Evolutionary conservation across 2,888 invertebrate genomes (phyloP).

Genomic region (Salpingus planirostris): DNA sequence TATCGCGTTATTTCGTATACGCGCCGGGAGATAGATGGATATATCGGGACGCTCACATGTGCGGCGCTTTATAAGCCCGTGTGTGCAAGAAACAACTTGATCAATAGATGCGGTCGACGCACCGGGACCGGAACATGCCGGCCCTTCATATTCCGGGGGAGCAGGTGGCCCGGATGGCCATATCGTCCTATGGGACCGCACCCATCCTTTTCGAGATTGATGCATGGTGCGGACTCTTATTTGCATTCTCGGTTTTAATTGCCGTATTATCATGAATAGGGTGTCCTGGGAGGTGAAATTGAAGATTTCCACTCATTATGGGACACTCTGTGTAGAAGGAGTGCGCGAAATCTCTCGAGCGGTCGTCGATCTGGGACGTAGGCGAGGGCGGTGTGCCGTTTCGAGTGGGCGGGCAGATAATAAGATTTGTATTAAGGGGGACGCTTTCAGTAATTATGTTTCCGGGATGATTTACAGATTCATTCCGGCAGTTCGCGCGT

Average conservation of each 20-base stretch:
- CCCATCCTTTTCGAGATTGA: slow-evolving; percentile 22
- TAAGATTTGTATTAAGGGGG: slow-evolving; percentile 30
- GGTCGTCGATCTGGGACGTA: no score
- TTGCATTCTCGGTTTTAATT: no score
- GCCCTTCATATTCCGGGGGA: slow-evolving; percentile 17
- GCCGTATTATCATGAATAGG: no score
- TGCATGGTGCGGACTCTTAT: slow-evolving; percentile 13
- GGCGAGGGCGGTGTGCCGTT: no score
- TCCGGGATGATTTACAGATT: slow-evolving; percentile 30
- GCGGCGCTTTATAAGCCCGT: no score
- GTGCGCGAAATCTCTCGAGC: no score
- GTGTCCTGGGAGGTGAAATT: no score
- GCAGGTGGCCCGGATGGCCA: slow-evolving; percentile 20
- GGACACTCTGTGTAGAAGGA: no score
- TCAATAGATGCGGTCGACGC: slow-evolving; percentile 21
- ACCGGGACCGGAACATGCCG: slow-evolving; percentile 10
- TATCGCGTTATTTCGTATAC: slow-evolving; percentile 13
- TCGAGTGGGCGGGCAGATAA: slow-evolving; percentile 24
- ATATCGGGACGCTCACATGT: no score
- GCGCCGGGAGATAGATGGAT: no score
- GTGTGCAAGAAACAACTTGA: slow-evolving; percentile 11
- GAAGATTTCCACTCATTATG: no score
- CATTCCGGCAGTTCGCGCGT: slow-evolving; percentile 22
- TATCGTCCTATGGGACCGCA: slow-evolving; percentile 12
- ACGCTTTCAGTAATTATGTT: slow-evolving; percentile 28